A percentile compares a stretch with the other conserved stretches of the same genome.
These are phyloP conservation scores for Drosophila mayaguana DNA, from an alignment of 2,888 invertebrate species.

Conservation along the genomic window DNA sequence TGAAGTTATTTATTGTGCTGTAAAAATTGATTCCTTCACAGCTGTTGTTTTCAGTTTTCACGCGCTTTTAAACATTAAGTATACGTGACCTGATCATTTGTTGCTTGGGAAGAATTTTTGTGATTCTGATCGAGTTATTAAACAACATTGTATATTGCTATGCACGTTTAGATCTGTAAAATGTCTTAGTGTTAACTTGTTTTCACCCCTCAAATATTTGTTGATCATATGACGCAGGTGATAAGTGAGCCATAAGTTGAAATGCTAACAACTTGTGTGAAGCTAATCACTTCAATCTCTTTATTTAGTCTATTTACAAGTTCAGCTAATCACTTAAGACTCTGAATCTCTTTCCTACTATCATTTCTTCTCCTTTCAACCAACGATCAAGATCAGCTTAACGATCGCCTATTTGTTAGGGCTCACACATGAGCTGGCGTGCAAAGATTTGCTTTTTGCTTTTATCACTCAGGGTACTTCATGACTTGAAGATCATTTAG, in stretches of 20 bases:
- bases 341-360: neutral
- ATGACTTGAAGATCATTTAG: neutral
- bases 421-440: neutral
- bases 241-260: constrained; percentile 4
- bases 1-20: neutral
- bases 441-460: constrained; percentile 3
- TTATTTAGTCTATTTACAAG: neutral
- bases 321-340: neutral
- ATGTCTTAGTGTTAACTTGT: neutral
- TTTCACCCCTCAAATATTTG: neutral
- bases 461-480: neutral
- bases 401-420: neutral
- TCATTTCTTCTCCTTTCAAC: neutral
- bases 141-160: neutral
- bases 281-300: constrained; percentile 4
- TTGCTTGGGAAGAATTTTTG: neutral
- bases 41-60: neutral
- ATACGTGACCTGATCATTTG: neutral
- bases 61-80: too few relatives aligned
- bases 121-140: neutral
- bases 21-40: neutral
- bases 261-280: neutral
- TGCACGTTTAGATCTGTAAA: neutral
- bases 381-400: neutral
- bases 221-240: neutral